A percentile compares a stretch with the other conserved stretches of the same genome.
phyloP scores from a whole-genome alignment of 2,888 invertebrate genomes.

The Xylota segnis region DNA sequence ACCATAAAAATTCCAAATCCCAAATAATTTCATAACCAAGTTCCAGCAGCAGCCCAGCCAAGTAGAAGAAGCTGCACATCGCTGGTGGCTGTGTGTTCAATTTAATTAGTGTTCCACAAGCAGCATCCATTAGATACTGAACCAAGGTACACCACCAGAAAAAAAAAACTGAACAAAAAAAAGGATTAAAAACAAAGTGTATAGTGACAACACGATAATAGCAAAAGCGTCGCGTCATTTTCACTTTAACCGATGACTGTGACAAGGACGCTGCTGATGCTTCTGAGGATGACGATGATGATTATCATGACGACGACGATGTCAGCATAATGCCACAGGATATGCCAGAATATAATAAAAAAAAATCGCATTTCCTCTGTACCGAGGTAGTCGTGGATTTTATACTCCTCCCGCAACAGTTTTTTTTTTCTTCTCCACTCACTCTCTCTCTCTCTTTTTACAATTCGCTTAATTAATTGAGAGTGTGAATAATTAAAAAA shows the following conservation, averaged over 20 bases:
- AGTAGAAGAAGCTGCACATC: not conserved
- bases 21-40: slow-evolving; percentile 28
- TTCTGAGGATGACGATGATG: slow-evolving; percentile 52
- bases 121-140: slow-evolving; percentile 47
- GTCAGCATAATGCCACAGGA: slow-evolving; percentile 74
- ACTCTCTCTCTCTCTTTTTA: slow-evolving; percentile 16
- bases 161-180: slow-evolving; percentile 14
- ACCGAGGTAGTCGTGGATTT: slow-evolving; percentile 35
- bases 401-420: slow-evolving; percentile 32
- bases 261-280: slow-evolving; percentile 70
- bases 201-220: slow-evolving; percentile 58
- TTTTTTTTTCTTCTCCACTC: not conserved
- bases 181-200: slow-evolving; percentile 51
- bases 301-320: slow-evolving; percentile 57
- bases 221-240: slow-evolving; percentile 69
- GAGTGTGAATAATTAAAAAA: slow-evolving; percentile 70
- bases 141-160: slow-evolving; percentile 1
- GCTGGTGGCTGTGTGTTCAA: slow-evolving; percentile 42
- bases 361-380: slow-evolving; percentile 48
- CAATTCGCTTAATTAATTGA: slow-evolving; percentile 69
- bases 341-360: slow-evolving; percentile 38
- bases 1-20: slow-evolving; percentile 16
- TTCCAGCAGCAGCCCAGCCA: slow-evolving; percentile 1
- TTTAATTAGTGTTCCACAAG: slow-evolving; percentile 65
- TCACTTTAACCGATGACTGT: slow-evolving; percentile 71